Evolutionary conservation across 1,140 invertebrate genomes (phyloP).

Genomic region (honey bee (Apis mellifera)): DNA sequence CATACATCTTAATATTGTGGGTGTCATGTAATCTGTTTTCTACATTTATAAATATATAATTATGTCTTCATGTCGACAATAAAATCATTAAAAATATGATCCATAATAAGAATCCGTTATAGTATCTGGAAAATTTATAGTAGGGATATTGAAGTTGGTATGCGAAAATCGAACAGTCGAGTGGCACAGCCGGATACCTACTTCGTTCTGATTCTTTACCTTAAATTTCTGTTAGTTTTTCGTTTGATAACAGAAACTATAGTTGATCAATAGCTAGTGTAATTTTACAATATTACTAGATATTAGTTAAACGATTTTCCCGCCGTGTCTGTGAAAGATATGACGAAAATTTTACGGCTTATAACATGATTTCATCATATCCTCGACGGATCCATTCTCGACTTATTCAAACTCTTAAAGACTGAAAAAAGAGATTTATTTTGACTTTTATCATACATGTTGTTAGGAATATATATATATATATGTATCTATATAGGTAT

Average conservation of each 20-base stretch:
- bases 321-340: slow-evolving; percentile 19
- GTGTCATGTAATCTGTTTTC: neutral
- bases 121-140: neutral
- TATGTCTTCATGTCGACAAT: neutral
- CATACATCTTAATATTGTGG: slow-evolving; percentile 30
- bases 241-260: slow-evolving; percentile 40
- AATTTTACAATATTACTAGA: neutral
- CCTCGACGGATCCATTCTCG: slow-evolving; percentile 18
- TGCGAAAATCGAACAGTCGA: slow-evolving; percentile 43
- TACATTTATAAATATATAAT: neutral
- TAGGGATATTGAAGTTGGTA: slow-evolving; percentile 21
- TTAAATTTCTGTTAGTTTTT: neutral
- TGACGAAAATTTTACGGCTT: neutral
- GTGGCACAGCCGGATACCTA: slow-evolving; percentile 17
- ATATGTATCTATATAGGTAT: neutral
- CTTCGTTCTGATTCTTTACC: neutral
- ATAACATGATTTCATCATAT: neutral
- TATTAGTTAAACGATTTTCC: neutral
- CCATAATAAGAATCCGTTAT: neutral
- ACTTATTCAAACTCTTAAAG: neutral
- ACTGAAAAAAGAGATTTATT: too few relatives aligned
- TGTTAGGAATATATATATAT: neutral
- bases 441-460: neutral
- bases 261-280: too few relatives aligned
- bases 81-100: neutral